Evolutionary conservation across 2,797 vertebrate genomes (phyloP).

Genomic region (Tenualosa thibaudeaui): DNA sequence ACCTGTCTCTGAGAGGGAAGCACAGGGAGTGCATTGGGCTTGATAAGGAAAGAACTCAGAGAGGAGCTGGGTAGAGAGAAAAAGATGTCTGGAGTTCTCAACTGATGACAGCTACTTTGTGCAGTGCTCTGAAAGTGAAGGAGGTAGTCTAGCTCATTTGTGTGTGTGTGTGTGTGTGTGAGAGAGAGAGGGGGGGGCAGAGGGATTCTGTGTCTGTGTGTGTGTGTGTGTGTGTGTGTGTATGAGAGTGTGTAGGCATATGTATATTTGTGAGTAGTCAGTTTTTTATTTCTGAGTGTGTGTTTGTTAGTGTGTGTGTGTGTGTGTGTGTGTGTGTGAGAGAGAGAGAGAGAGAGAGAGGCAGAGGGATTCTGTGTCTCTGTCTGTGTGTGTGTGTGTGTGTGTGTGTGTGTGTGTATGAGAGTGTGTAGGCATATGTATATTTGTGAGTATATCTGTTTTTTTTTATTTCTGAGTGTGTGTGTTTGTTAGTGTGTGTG

Average conservation of each 20-base stretch:
- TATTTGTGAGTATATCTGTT: too few relatives aligned
- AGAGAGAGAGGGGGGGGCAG: not conserved
- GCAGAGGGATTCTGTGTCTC: too few relatives aligned
- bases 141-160: not conserved
- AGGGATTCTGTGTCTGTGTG: not conserved
- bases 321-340: not conserved
- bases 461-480: not conserved
- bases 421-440: too few relatives aligned
- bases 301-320: not conserved
- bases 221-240: not conserved
- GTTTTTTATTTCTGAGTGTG: not conserved
- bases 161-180: slow-evolving; percentile 3
- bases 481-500: not conserved
- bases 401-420: not conserved
- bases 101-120: not conserved
- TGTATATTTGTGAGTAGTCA: not conserved
- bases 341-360: too few relatives aligned
- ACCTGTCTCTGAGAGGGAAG: not conserved
- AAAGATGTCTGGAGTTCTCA: not conserved
- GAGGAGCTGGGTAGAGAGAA: not conserved
- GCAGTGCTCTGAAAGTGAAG: not conserved
- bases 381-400: not conserved
- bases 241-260: not conserved
- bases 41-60: not conserved
- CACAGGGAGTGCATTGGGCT: not conserved